Conservation (phyloP, 2,797 vertebrate species). For the Pseudocheirus occidentalis region DNA sequence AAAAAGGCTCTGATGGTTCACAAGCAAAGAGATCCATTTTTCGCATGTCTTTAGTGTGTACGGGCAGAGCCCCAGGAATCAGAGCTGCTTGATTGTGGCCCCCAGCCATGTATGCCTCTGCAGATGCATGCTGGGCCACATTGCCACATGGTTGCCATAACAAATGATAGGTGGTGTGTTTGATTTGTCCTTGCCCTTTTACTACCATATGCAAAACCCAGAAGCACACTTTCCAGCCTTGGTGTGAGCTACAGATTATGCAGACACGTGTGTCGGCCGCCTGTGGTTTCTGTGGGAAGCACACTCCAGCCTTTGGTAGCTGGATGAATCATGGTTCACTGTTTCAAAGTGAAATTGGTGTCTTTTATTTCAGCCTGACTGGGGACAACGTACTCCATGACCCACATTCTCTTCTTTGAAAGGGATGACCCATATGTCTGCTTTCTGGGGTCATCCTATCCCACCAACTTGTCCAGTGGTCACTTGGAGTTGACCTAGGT, state of each 20-base stretch:
- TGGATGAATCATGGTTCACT: neutral
- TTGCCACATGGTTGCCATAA: neutral
- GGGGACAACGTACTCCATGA: neutral
- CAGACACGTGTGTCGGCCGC: neutral
- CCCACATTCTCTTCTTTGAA: neutral
- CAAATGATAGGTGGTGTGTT: neutral
- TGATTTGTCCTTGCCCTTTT: neutral
- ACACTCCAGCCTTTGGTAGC: neutral
- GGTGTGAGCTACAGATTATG: neutral
- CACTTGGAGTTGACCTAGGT: neutral
- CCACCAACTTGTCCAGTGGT: neutral
- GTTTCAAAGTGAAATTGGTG: neutral
- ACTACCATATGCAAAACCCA: neutral
- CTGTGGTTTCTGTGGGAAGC: neutral
- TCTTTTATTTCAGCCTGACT: neutral
- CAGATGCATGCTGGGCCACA: neutral
- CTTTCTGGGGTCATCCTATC: neutral
- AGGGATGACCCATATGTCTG: neutral
- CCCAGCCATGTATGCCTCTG: neutral
- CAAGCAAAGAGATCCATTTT: neutral
- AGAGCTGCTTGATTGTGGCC: neutral
- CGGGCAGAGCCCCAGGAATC: neutral
- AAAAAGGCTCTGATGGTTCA: neutral
- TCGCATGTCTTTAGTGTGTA: neutral
- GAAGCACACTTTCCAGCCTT: neutral